Conservation (phyloP, 2,888 invertebrate genomes). For the Lasioglossum leucozonium region DNA sequence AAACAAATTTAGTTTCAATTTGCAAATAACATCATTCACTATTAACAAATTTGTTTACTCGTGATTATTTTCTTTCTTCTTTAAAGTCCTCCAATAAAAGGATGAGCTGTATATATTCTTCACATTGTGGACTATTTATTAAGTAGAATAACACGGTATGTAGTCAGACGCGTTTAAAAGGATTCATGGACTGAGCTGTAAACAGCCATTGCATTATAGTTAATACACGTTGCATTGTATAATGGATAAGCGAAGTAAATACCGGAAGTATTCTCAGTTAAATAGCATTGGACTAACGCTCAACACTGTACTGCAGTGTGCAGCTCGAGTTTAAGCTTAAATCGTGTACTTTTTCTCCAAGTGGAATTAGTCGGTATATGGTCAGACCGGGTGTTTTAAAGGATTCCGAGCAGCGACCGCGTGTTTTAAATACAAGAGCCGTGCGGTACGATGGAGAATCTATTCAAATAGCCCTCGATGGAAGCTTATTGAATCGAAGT, state of each 20-base stretch:
- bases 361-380: not conserved
- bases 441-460: not conserved
- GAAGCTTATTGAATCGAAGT: constrained; percentile 11
- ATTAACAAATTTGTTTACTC: not conserved
- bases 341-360: not conserved
- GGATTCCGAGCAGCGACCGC: not conserved
- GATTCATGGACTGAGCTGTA: not conserved
- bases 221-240: not conserved
- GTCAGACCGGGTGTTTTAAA: not conserved
- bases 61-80: no score
- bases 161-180: not conserved
- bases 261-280: not conserved
- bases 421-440: not conserved
- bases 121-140: not conserved
- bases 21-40: not conserved
- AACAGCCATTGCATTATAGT: not conserved
- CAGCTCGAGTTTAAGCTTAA: not conserved
- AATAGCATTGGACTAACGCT: not conserved
- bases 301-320: not conserved
- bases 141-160: not conserved
- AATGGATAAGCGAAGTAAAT: not conserved
- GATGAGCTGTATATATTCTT: no score
- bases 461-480: not conserved
- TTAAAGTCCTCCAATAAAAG: no score
- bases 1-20: no score